Conservation (phyloP, 2,797 vertebrate genomes). For the Rhodeus uyekii region DNA sequence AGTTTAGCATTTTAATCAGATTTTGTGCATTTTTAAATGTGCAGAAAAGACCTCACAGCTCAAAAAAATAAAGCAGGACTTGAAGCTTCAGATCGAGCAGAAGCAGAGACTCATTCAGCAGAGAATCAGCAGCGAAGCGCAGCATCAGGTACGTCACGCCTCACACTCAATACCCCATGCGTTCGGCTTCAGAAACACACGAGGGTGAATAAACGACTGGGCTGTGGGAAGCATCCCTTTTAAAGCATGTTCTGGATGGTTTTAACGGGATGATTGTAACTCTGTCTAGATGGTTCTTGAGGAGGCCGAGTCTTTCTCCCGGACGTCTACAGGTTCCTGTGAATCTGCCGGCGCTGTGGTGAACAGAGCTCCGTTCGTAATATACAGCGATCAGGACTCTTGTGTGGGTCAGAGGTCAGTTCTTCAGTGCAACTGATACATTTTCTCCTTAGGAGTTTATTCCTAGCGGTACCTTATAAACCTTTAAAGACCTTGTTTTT, state of each 20-base stretch:
- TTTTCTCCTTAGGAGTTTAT: too few species aligned
- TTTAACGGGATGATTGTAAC: neutral
- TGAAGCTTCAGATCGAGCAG: constrained; percentile 63
- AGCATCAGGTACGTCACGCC: neutral
- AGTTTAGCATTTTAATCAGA: too few species aligned
- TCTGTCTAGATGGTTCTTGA: neutral
- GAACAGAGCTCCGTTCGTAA: constrained; percentile 38
- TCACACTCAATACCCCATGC: neutral
- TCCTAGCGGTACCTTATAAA: too few species aligned
- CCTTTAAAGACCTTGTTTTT: too few species aligned
- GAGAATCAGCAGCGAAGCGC: neutral
- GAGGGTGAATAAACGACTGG: too few species aligned
- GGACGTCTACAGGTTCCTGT: neutral
- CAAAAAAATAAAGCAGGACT: constrained; percentile 56
- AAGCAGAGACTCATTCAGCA: constrained; percentile 53
- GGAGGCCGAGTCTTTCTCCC: neutral
- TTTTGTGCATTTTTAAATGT: neutral
- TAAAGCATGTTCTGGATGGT: too few species aligned
- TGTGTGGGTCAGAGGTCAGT: constrained; percentile 23
- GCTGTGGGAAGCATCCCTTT: too few species aligned
- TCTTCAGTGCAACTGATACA: too few species aligned
- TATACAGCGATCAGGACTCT: constrained; percentile 49
- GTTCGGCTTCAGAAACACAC: neutral
- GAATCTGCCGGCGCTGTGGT: neutral
- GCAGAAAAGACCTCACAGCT: constrained; percentile 59